Evolutionary conservation across 2,113 vertebrate species (phyloP).

Genomic region (Chascanopsetta lugubris): DNA sequence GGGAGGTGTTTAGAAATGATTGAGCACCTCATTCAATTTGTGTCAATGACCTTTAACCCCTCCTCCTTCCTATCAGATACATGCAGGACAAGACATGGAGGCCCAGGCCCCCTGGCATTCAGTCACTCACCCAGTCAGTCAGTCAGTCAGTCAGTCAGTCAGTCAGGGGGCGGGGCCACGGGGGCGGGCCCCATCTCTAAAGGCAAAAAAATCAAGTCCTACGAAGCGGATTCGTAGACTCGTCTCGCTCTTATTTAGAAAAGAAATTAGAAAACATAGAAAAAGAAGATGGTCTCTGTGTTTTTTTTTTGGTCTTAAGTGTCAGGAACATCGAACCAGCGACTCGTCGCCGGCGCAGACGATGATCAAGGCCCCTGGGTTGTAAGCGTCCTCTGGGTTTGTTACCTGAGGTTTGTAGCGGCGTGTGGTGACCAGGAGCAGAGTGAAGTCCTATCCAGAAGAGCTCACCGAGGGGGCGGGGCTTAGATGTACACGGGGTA

Average conservation of each 20-base stretch:
- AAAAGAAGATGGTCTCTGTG: constrained; percentile 40
- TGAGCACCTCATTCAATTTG: constrained; percentile 60
- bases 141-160: too few species aligned
- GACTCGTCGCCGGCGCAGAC: constrained; percentile 38
- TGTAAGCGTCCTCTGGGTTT: constrained; percentile 64
- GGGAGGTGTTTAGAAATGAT: constrained; percentile 49
- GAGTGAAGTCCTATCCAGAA: constrained; percentile 2
- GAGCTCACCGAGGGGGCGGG: background rate
- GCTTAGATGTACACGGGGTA: too few species aligned
- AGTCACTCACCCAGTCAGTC: too few species aligned
- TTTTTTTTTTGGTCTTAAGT: constrained; percentile 70
- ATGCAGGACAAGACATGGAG: constrained; percentile 55
- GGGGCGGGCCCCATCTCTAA: constrained; percentile 32
- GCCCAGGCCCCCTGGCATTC: constrained; percentile 38
- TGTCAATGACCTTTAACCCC: constrained; percentile 37
- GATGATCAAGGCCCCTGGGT: constrained; percentile 65
- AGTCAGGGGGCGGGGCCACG: too few species aligned
- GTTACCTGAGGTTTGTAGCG: constrained; percentile 65
- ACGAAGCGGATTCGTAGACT: constrained; percentile 37
- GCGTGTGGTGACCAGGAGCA: constrained; percentile 11
- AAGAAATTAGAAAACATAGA: constrained; percentile 38
- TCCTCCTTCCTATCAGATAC: constrained; percentile 40
- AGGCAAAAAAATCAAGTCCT: constrained; percentile 66
- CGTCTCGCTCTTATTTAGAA: constrained; percentile 24
- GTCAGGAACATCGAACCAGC: constrained; percentile 46